Percentiles rank a stretch among this genome's conserved stretches.
Evolutionary conservation across 2,797 vertebrate species (phyloP).

Genomic region (Mus minutoides): DNA sequence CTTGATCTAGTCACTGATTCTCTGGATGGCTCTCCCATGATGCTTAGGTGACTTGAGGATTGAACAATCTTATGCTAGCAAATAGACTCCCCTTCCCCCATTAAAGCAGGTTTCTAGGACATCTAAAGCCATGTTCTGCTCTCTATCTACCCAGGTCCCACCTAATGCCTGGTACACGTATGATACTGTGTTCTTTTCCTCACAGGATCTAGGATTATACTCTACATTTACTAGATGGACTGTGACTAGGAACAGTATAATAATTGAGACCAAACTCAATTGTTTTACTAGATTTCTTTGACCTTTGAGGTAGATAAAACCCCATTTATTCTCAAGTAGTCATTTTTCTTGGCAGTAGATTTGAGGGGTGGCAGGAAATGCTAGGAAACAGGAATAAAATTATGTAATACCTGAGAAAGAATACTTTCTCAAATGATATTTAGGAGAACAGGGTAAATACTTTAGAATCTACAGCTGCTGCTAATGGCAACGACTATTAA

Average conservation of each 20-base stretch:
- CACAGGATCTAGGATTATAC: not conserved
- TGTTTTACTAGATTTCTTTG: slow-evolving; percentile 61
- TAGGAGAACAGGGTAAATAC: slow-evolving; percentile 5
- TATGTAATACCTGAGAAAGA: slow-evolving; percentile 55
- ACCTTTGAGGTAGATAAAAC: slow-evolving; percentile 42
- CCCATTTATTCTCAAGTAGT: slow-evolving; percentile 55
- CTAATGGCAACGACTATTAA: slow-evolving; percentile 30
- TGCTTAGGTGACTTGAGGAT: not conserved
- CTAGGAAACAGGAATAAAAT: slow-evolving; percentile 55
- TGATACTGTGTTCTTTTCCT: slow-evolving; percentile 32
- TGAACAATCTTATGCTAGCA: slow-evolving; percentile 32
- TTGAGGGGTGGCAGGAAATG: slow-evolving; percentile 55
- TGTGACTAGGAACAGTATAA: not conserved
- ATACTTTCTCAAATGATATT: slow-evolving; percentile 60
- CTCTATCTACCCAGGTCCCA: not conserved
- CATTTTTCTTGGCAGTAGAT: not conserved
- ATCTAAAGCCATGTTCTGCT: slow-evolving; percentile 58
- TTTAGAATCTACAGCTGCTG: slow-evolving; percentile 50
- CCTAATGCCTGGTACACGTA: not conserved
- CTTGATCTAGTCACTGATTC: slow-evolving; percentile 24
- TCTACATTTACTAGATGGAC: slow-evolving; percentile 23
- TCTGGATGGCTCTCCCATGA: slow-evolving; percentile 15
- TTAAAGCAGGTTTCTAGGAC: slow-evolving; percentile 18
- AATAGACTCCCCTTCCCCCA: not conserved
- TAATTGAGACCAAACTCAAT: slow-evolving; percentile 4